phyloP scores from a whole-genome alignment of 2,888 invertebrate genomes.

The Dasysyrphus albostriatus region DNA sequence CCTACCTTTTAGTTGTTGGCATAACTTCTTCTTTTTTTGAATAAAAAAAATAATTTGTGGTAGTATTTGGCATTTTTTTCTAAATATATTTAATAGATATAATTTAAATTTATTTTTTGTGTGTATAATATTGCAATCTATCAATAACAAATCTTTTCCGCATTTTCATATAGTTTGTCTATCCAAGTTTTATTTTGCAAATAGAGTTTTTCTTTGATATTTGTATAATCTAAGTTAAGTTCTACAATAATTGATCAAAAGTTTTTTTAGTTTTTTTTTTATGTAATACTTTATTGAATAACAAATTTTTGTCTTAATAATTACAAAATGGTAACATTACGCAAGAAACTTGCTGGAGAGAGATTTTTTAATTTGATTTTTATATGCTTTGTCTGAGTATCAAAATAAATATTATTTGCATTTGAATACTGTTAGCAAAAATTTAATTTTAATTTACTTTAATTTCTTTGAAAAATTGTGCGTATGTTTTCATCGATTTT shows the following conservation, averaged over 20 bases:
- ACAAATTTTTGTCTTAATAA: conserved; percentile 47
- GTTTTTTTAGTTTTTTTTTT: conserved; percentile 7
- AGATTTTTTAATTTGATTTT: conserved; percentile 19
- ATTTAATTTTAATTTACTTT: conserved; percentile 36
- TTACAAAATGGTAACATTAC: conserved; percentile 51
- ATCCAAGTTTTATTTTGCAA: conserved; percentile 14
- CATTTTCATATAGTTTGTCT: conserved; percentile 6
- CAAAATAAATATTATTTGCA: conserved; percentile 61
- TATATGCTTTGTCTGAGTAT: conserved; percentile 54
- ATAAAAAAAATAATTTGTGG: conserved; percentile 1
- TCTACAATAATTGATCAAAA: conserved; percentile 61
- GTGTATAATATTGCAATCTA: conserved; percentile 69
- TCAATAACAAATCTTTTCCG: conserved; percentile 51
- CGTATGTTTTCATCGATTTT: conserved; percentile 63
- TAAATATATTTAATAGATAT: conserved; percentile 57
- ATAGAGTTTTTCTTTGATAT: conserved; percentile 29
- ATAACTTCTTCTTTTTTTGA: neutral
- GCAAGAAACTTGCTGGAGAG: conserved; percentile 58
- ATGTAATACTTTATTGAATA: conserved; percentile 41
- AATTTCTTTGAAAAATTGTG: conserved; percentile 64
- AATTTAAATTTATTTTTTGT: conserved; percentile 37
- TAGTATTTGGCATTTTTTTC: conserved; percentile 60
- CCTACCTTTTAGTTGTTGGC: neutral
- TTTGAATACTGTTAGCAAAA: conserved; percentile 44
- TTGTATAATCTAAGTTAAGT: conserved; percentile 50